Conservation (phyloP, 2,797 vertebrate species). For the Poeciliopsis turneri region DNA sequence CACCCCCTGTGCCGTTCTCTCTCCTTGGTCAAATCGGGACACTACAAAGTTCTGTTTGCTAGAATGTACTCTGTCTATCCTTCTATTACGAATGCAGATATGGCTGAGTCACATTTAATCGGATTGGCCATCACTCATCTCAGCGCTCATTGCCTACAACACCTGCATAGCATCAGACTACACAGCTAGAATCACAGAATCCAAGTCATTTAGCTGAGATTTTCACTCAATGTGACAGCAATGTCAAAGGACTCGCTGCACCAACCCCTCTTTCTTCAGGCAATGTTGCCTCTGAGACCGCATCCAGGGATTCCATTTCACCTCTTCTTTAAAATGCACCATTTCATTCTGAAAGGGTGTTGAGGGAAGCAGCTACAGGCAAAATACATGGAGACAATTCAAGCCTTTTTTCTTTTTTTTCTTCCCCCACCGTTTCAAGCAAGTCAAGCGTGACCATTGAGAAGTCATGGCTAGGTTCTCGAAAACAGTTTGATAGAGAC, state of each 20-base stretch:
- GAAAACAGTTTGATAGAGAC: constrained; percentile 22
- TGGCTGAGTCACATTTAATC: constrained; percentile 65
- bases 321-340: constrained; percentile 45
- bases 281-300: constrained; percentile 42
- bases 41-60: constrained; percentile 25
- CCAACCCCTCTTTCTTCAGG: constrained; percentile 12
- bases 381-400: constrained; percentile 27
- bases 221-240: constrained; percentile 59
- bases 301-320: constrained; percentile 34
- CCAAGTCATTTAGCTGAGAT: constrained; percentile 44
- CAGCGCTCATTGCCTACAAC: constrained; percentile 14
- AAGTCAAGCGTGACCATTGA: constrained; percentile 37
- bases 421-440: constrained; percentile 2
- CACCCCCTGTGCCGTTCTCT: neutral
- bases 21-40: constrained; percentile 27
- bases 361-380: constrained; percentile 31
- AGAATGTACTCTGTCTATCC: constrained; percentile 38
- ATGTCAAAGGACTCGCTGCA: constrained; percentile 53
- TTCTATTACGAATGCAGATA: constrained; percentile 67
- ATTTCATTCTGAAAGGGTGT: constrained; percentile 39
- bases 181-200: constrained; percentile 41
- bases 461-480: constrained; percentile 31
- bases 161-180: constrained; percentile 14
- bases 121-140: constrained; percentile 47
- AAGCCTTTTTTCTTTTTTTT: constrained; percentile 13